Percentiles rank a stretch among this genome's conserved stretches.
These are phyloP conservation scores for Cotesia congregata DNA, from an alignment of 2,888 invertebrate genomes.

Conservation along the genomic window DNA sequence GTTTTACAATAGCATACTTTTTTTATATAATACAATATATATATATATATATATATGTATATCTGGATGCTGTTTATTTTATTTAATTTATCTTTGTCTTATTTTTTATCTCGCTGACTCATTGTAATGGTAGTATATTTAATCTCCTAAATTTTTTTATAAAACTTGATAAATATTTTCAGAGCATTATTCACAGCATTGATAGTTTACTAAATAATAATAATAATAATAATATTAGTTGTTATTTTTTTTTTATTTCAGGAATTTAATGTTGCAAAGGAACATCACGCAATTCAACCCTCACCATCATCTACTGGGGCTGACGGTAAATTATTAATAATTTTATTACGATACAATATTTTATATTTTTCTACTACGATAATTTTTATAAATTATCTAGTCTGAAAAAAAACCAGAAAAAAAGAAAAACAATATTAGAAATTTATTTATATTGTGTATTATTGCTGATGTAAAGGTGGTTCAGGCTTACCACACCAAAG, in stretches of 20 bases:
- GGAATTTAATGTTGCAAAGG: constrained; percentile 79
- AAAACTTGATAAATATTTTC: no score
- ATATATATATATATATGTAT: no score
- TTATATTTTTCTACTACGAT: not conserved
- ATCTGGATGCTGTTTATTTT: no score
- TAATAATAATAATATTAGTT: no score
- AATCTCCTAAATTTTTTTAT: no score
- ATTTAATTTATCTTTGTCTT: no score
- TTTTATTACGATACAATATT: not conserved
- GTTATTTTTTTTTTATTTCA: constrained; percentile 60
- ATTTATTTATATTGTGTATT: constrained; percentile 13
- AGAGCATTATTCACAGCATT: not conserved
- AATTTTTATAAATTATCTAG: not conserved
- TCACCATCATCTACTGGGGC: constrained; percentile 58
- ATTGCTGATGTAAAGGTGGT: constrained; percentile 44
- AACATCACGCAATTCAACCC: constrained; percentile 77
- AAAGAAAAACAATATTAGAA: not conserved
- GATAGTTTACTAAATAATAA: not conserved
- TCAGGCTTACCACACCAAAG: constrained; percentile 74
- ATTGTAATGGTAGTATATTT: no score
- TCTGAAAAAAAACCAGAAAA: not conserved
- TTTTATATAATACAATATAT: no score
- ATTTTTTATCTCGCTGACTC: no score
- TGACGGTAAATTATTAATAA: constrained; percentile 6
- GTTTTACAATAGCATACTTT: no score